Conservation (phyloP, 1,140 invertebrate species). For the Bombus breviceps region DNA sequence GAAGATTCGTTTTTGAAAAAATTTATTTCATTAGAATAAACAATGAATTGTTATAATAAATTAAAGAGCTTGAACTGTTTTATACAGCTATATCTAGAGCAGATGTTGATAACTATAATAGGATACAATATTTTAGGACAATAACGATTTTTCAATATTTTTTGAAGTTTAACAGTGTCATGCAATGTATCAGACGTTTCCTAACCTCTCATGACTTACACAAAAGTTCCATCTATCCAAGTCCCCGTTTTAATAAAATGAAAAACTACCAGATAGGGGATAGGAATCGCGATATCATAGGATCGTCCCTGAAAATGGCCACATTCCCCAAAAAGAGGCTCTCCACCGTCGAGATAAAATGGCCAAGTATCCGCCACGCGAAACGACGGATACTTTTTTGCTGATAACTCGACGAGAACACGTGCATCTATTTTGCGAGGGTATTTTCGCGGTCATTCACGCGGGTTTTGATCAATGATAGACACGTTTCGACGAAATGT, state of each 20-base stretch:
- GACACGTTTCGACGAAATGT: too few relatives aligned
- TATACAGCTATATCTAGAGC: too few relatives aligned
- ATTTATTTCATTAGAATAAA: too few relatives aligned
- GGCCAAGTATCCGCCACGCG: background rate
- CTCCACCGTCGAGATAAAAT: background rate
- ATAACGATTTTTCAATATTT: background rate
- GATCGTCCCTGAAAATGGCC: slow-evolving; percentile 11
- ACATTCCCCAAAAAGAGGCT: background rate
- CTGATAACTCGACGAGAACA: background rate
- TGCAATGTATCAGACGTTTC: background rate
- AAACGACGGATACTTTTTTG: background rate
- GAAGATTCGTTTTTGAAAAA: too few relatives aligned
- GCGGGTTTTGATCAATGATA: background rate
- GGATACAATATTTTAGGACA: background rate
- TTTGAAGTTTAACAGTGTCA: background rate
- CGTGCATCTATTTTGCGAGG: background rate
- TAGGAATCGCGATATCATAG: slow-evolving; percentile 5
- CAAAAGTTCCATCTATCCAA: background rate
- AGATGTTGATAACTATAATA: too few relatives aligned
- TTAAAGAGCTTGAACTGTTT: too few relatives aligned
- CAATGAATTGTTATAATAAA: too few relatives aligned
- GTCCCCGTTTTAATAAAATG: slow-evolving; percentile 14
- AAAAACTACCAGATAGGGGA: background rate
- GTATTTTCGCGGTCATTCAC: background rate
- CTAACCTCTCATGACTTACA: background rate